A percentile compares a stretch with the other conserved stretches of the same genome.
These are phyloP conservation scores for Orthonyx spaldingii DNA, from an alignment of 2,113 vertebrate genomes.

Conservation along the genomic window DNA sequence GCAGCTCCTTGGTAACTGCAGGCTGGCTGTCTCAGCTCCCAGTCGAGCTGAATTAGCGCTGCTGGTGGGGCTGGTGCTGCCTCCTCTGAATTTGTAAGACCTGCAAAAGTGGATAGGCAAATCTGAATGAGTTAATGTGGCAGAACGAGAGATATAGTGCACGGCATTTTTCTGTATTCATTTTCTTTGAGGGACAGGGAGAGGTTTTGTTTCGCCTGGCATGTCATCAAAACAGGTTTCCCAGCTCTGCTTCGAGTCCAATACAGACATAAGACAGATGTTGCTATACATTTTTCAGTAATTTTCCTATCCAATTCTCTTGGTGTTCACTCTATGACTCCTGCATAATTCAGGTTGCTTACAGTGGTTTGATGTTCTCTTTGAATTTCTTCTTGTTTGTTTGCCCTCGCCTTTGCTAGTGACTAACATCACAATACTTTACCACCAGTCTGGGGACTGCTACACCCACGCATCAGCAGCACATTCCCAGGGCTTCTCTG, in stretches of 20 bases:
- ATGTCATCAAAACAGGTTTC: neutral
- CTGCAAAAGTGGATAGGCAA: neutral
- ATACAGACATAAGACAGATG: conserved; percentile 4
- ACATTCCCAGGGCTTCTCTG: neutral
- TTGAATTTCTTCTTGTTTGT: conserved; percentile 9
- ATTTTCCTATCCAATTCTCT: neutral
- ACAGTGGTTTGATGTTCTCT: neutral
- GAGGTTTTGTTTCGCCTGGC: fast-evolving
- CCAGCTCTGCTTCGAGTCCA: neutral
- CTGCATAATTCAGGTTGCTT: conserved; percentile 43
- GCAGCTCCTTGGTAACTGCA: neutral
- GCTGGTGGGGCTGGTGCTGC: neutral
- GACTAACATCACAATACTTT: neutral
- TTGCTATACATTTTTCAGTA: conserved; percentile 40
- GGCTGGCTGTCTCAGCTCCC: neutral
- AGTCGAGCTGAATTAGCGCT: neutral
- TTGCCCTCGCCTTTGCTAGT: neutral
- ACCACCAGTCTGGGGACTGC: neutral
- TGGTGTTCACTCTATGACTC: neutral
- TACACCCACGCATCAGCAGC: neutral
- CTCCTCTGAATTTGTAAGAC: neutral
- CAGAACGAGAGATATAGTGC: neutral
- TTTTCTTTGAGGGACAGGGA: neutral
- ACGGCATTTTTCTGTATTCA: fast-evolving
- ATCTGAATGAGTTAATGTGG: neutral